Evolutionary conservation across 2,797 vertebrate species (phyloP).

Genomic region (Mormyrus proboscirostris): DNA sequence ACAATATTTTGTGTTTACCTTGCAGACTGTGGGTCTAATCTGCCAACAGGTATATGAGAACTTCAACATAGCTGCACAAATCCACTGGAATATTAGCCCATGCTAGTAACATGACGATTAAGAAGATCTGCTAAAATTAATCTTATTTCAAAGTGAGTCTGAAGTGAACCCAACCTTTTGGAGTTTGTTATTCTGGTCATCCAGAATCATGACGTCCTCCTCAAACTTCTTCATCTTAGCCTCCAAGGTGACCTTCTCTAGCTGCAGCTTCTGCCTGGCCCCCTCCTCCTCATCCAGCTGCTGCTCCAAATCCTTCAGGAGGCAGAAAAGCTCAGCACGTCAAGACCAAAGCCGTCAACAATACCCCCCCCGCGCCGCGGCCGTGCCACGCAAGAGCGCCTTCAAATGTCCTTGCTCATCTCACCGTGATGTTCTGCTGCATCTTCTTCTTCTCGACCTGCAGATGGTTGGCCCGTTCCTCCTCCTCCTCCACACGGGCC

Average conservation of each 20-base stretch:
- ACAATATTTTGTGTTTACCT: not conserved
- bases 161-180: constrained; percentile 60
- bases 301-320: constrained; percentile 75
- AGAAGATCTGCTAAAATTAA: not conserved
- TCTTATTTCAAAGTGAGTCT: not conserved
- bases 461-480: constrained; percentile 72
- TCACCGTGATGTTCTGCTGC: constrained; percentile 85
- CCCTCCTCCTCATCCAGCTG: constrained; percentile 85
- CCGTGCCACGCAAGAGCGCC: not conserved
- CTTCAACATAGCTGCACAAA: not conserved
- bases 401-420: not conserved
- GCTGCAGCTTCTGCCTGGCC: constrained; percentile 81
- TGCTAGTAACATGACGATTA: not conserved
- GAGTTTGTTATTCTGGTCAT: constrained; percentile 87
- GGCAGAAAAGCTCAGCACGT: not conserved
- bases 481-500: constrained; percentile 89
- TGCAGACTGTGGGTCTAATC: constrained; percentile 26
- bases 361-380: not conserved
- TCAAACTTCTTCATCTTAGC: constrained; percentile 91
- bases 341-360: not conserved
- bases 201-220: constrained; percentile 83
- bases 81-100: not conserved
- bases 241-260: constrained; percentile 82
- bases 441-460: constrained; percentile 86
- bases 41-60: not conserved